Conservation (phyloP, 35 echinoderm and acorn worm genomes). For the Ophioderma brevispina region DNA sequence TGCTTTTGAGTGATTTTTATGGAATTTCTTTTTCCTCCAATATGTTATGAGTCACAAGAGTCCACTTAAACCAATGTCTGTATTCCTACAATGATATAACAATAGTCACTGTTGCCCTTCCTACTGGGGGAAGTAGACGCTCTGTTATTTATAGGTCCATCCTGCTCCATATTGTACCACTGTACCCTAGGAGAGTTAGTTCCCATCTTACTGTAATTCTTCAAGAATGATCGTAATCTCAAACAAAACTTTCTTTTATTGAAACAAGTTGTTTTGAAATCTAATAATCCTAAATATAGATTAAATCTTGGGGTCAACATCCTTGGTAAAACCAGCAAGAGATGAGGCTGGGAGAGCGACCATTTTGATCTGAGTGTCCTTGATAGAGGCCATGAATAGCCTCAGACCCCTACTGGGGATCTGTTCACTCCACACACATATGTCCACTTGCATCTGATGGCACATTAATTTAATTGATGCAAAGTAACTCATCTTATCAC, state of each 20-base stretch:
- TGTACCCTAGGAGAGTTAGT: too few species aligned
- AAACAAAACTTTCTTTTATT: too few species aligned
- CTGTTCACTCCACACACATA: neutral
- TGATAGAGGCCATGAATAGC: neutral
- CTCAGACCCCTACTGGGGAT: neutral
- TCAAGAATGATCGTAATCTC: too few species aligned
- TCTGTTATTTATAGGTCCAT: neutral
- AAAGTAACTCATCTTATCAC: neutral
- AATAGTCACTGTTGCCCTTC: neutral
- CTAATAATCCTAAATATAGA: too few species aligned
- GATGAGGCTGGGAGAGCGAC: neutral
- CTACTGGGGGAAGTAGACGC: neutral
- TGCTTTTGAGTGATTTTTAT: neutral
- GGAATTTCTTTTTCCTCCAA: neutral
- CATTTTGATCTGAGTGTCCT: neutral
- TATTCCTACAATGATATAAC: neutral
- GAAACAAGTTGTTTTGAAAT: too few species aligned
- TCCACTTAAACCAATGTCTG: neutral
- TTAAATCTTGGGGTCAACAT: neutral
- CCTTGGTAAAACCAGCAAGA: neutral
- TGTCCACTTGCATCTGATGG: neutral
- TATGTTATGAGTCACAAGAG: constrained; percentile 4
- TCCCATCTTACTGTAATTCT: too few species aligned
- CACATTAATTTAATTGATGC: constrained; percentile 1
- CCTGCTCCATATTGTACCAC: neutral